Evolutionary conservation across 2,113 vertebrate genomes (phyloP).

Genomic region (Vulpes ferrilata): DNA sequence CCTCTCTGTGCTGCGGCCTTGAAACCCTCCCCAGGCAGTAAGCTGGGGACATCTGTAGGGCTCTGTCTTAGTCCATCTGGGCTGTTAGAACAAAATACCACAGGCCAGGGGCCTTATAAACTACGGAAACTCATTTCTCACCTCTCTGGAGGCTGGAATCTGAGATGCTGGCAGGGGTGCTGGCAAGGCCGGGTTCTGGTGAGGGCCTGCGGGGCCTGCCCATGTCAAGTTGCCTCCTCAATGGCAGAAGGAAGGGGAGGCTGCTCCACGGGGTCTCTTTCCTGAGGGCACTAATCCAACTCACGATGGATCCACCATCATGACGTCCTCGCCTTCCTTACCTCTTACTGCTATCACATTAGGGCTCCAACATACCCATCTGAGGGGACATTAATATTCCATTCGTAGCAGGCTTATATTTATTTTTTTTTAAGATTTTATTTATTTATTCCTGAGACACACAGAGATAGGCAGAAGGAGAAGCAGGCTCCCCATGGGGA

Average conservation of each 20-base stretch:
- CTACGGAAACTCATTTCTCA: neutral
- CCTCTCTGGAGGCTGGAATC: neutral
- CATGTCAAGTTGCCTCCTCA: too few relatives aligned
- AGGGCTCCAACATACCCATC: too few relatives aligned
- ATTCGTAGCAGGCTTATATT: too few relatives aligned
- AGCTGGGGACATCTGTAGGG: neutral
- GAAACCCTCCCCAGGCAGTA: neutral
- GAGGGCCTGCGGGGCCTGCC: neutral
- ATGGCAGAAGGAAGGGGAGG: neutral
- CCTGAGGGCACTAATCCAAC: too few relatives aligned
- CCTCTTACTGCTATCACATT: too few relatives aligned
- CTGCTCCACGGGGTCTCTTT: too few relatives aligned
- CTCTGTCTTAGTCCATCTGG: neutral
- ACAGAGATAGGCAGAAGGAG: neutral
- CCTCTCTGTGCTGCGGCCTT: neutral
- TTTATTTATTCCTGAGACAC: too few relatives aligned
- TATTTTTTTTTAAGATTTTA: too few relatives aligned
- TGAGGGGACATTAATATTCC: too few relatives aligned
- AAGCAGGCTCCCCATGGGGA: neutral
- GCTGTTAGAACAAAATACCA: neutral
- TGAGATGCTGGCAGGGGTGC: neutral
- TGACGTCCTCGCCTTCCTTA: too few relatives aligned
- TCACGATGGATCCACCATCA: too few relatives aligned
- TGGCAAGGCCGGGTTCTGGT: neutral
- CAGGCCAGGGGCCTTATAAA: neutral